These are phyloP conservation scores for Lasiommata megera DNA, from an alignment of 2,888 invertebrate species.

Conservation along the genomic window DNA sequence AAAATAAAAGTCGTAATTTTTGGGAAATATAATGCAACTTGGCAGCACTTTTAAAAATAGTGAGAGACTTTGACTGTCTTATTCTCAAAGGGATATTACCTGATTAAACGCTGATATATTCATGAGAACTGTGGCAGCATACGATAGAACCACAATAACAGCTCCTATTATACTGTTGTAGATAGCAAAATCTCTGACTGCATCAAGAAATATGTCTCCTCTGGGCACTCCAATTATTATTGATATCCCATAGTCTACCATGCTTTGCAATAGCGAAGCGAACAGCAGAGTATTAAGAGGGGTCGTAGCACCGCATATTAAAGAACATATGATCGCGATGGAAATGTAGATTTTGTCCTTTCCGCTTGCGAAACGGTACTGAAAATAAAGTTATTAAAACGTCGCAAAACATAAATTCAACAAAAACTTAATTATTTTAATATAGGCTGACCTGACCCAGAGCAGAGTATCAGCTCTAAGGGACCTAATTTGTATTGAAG, in stretches of 20 bases:
- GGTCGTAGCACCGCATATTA: constrained; percentile 83
- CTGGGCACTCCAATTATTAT: constrained; percentile 41
- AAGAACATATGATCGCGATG: constrained; percentile 79
- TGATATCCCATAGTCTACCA: constrained; percentile 77
- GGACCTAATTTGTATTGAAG: too few relatives aligned
- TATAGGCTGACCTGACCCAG: too few relatives aligned
- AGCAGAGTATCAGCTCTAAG: too few relatives aligned
- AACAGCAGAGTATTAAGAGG: constrained; percentile 86
- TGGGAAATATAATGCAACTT: too few relatives aligned
- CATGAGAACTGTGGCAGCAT: constrained; percentile 84
- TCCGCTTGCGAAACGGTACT: constrained; percentile 85
- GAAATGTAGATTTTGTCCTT: constrained; percentile 81
- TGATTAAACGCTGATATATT: constrained; percentile 87
- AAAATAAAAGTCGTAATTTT: too few relatives aligned
- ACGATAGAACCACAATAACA: constrained; percentile 82
- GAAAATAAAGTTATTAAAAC: constrained; percentile 32
- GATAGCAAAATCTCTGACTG: constrained; percentile 80
- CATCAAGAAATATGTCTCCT: constrained; percentile 66
- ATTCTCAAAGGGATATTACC: too few relatives aligned
- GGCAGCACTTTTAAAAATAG: too few relatives aligned
- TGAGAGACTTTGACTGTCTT: too few relatives aligned
- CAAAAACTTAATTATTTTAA: too few relatives aligned
- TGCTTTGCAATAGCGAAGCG: constrained; percentile 83
- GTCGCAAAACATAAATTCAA: too few relatives aligned
- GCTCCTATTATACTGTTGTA: constrained; percentile 83